Conservation (phyloP, 2,113 vertebrate genomes). For the Zonotrichia leucophrys region DNA sequence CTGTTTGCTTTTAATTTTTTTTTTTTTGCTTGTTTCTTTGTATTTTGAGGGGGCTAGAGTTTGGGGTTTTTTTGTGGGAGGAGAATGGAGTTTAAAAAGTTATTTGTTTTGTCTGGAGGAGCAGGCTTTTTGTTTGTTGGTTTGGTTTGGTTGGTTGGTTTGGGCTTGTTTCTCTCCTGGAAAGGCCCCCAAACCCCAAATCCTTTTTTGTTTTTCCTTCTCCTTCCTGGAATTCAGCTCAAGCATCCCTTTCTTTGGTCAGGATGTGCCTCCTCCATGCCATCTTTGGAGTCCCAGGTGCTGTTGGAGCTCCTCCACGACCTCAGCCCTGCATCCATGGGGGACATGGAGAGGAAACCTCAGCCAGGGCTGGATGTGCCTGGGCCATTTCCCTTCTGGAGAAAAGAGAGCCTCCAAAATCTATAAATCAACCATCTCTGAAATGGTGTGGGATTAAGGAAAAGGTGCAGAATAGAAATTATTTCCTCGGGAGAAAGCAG, state of each 20-base stretch:
- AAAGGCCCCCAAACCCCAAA: not conserved
- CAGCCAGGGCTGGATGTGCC: not conserved
- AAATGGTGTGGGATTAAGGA: not conserved
- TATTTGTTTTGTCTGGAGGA: not conserved
- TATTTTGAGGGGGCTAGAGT: not conserved
- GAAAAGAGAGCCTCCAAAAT: not conserved
- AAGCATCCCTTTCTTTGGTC: not conserved
- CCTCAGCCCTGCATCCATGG: fast-evolving
- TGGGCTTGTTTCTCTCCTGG: not conserved
- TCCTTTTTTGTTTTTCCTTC: not conserved
- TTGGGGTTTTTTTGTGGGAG: not conserved
- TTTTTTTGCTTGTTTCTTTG: not conserved
- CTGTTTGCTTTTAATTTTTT: not conserved
- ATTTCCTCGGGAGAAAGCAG: not conserved
- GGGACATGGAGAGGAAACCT: not conserved
- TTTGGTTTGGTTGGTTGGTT: not conserved
- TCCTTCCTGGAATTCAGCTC: not conserved
- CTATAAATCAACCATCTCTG: not conserved
- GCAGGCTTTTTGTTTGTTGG: not conserved
- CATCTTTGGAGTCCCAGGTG: not conserved
- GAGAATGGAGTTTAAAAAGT: not conserved
- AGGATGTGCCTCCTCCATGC: not conserved
- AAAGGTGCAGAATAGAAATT: not conserved
- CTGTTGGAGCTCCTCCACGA: not conserved
- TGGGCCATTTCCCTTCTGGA: not conserved